Base-by-base conservation (phyloP, 1,140 invertebrate genomes). In the Babylonia areolata region DNA sequence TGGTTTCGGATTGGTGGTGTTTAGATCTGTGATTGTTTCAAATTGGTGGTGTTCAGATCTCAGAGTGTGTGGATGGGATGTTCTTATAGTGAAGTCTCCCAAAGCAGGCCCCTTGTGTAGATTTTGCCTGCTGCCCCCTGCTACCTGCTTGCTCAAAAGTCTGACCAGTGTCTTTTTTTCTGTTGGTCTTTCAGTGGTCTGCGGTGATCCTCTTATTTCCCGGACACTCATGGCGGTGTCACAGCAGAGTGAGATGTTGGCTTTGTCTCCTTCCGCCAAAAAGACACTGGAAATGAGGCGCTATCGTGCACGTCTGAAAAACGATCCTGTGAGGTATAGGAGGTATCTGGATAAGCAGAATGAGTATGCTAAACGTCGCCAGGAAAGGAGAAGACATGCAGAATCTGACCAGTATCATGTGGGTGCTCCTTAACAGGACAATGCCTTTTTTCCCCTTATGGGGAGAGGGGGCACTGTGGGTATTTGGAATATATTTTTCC, bases 181-280 rank as follows among this genome's bases (percentile, higher is more conserved):
- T 77, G 75, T 77, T 77, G 75, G 75, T 77, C 75, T 77, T 77
- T 28, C 75, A 77, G 75, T 77, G 75, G 33, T 77, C 37, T 37
- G 37, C 75, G 17, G 35, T 40, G 75, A 77, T 40, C 75, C 75
- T 23, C 75, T 37, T 9, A 39, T 77, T 77, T 77, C 75, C 75
- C 37, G 35, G 37, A 37, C 75, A 20, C 37, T 77, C 35, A 6
- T 77, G 75, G 37, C 37, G 75, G 75, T 40, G 23, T 40, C 35
- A 28, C 37, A 77, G 75, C 75, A 77, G 75, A 28, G 3, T 2
- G 37, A 37, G 75, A 37, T 28, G 35, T 40, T 37, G 23, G 3
- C 75, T 37, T 9, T 77, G 3, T 77, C 75, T 15, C 33, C 35
- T 42, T 39, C 75, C 5, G 37, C 75, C 35, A 77, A 28, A 77